Evolutionary conservation across 2,797 vertebrate genomes (phyloP), one percentile per base, ranked within the genome.

Genomic region (Pipistrellus pipistrellus): DNA sequence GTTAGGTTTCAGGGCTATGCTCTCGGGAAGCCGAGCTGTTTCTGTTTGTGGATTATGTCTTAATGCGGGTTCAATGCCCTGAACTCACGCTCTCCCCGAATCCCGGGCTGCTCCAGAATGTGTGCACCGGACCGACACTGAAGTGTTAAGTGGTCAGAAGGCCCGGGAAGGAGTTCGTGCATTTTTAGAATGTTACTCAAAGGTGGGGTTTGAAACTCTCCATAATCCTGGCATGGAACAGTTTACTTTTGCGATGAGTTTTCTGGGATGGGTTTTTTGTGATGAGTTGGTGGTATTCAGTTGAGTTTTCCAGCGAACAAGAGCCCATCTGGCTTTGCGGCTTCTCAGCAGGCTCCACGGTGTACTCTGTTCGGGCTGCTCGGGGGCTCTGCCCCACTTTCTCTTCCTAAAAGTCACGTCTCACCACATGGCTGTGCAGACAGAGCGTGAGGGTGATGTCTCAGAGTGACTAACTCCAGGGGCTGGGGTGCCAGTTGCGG

Each of bases 361-460:
- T 4, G 15, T n/a, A 21, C 25, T 41, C 51, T 51, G 38, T 51
- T 1, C 4, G 3, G 69, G 41, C 66, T 87, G 64, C 69, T 11
- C 2, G 3, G 7, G 14, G 64, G 41, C n/a, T 66, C n/a, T 5
- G 30, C 57, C n/a, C 5, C 6, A 3, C 41, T 62, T 53, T 27
- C 46, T 51, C 4, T 59, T 72, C n/a, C 35, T 20, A 4, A 17
- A 6, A 30, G 23, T 30, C 55, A 1, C 6, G 0, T 14, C 4
- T 81, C 41, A 59, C 46, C 30, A 20, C 13, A 2, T 2, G 7
- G 51, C 1, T 18, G 30, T 35, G 27, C 48, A 80, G 57, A 48
- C 35, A 8, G 21, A 71, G 30, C 2, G 0, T 15, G 20, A 2
- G 15, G 4, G 4, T 0, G 1, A 12, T n/a, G 48, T 55, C 21